Base-by-base conservation (phyloP, 2,797 vertebrate genomes). In the Chaenodraco wilsoni region DNA sequence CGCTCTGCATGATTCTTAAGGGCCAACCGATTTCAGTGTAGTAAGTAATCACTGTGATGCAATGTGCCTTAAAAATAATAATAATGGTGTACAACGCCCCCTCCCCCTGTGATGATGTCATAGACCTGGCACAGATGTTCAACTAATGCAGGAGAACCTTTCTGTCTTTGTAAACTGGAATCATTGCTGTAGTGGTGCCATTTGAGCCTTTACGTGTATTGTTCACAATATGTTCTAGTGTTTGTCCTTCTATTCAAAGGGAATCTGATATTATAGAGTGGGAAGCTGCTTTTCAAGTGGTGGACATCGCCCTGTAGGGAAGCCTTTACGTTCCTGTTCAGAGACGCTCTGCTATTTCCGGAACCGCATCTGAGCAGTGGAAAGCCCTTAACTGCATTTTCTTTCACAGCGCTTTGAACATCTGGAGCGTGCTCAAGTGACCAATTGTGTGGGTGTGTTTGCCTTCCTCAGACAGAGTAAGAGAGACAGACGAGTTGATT, bases 371-470 rank as follows among this genome's bases (percentile, higher is more conserved):
- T 67, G 69, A 84, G 56, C 51, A 87, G 49, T 62, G 55, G 77
- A 76, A 81, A 85, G 58, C 65, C 63, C 66, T 62, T 4, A 37
- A 41, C 64, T 84, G 76, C 76, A 11, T 75, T 82, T 81, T 78
- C 69, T 77, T 78, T 83, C 69, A 69, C 73, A 74, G 74, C 3
- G 70, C 70, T 88, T 84, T 88, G 72, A 82, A 86, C 85, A 87
- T 86, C 81, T 83, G 79, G 81, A 76, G 58, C 16, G n/a, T 73
- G 62, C 60, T 83, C 50, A 49, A 82, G 74, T 84, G 74, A 78
- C 79, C 69, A 48, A 10, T 50, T 50, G 56, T 2, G 33, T 62
- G 56, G 50, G 58, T 58, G 68, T 27, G 33, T 68, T 31, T 50
- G 51, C 21, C 59, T 43, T 59, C 67, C 64, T 75, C 45, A 50